Evolutionary conservation across 2,888 invertebrate genomes (phyloP).

Genomic region (Brenthis ino): DNA sequence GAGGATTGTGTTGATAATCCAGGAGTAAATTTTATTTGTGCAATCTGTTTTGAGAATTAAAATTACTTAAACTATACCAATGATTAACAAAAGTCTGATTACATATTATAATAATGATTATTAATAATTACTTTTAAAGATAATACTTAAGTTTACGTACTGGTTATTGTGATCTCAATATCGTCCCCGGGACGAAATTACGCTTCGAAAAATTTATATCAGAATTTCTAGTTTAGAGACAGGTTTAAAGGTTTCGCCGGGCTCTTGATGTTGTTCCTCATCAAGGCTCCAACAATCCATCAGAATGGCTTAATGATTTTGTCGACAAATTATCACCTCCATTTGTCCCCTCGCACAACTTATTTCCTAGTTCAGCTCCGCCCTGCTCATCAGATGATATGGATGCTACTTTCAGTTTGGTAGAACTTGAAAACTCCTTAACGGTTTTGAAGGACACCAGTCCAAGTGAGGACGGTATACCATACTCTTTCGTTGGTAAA

Average conservation of each 20-base stretch:
- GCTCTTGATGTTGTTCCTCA: background rate
- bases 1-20: no score
- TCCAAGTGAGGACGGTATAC: constrained; percentile 38
- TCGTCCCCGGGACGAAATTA: no score
- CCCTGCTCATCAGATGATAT: constrained; percentile 3
- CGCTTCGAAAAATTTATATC: no score
- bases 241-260: constrained; percentile 23
- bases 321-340: background rate
- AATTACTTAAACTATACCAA: no score
- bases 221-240: constrained; percentile 13
- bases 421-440: constrained; percentile 24
- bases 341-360: constrained; percentile 4
- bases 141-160: no score
- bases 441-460: constrained; percentile 29
- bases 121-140: no score
- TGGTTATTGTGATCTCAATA: no score
- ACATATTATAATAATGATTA: no score
- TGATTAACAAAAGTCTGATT: no score
- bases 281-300: constrained; percentile 3
- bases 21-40: no score
- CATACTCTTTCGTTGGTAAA: constrained; percentile 34
- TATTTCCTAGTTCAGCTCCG: background rate
- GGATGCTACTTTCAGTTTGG: constrained; percentile 30
- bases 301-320: constrained; percentile 10
- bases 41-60: no score